These are phyloP conservation scores for Lepidurus packardi DNA, from an alignment of 1,140 invertebrate species.

Conservation along the genomic window DNA sequence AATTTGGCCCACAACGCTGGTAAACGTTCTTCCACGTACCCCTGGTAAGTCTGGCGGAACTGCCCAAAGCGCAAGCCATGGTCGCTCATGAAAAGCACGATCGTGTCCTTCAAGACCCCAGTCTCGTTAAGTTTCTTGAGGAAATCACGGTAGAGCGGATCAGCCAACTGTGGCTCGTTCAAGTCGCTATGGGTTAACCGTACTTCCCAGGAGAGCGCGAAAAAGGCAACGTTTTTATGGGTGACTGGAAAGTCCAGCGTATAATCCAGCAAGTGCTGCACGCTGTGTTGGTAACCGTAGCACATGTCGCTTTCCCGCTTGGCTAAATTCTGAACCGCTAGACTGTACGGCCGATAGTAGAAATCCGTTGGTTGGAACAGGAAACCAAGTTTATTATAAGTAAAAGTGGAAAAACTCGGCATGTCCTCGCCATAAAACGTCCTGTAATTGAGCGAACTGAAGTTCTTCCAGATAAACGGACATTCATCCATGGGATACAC, in stretches of 20 bases:
- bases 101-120: neutral
- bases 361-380: neutral
- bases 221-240: neutral
- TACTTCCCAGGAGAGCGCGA: neutral
- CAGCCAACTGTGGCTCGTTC: neutral
- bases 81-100: slow-evolving; percentile 25
- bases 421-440: neutral
- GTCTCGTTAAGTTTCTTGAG: neutral
- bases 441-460: neutral
- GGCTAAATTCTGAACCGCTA: neutral
- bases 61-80: neutral
- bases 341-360: neutral
- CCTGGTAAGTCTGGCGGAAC: neutral
- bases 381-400: no score
- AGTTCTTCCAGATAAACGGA: slow-evolving; percentile 23
- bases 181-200: neutral
- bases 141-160: neutral
- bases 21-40: slow-evolving; percentile 22
- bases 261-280: neutral
- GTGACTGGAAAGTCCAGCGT: neutral
- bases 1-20: neutral
- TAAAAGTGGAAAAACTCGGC: neutral
- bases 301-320: neutral
- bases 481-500: neutral
- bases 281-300: neutral